phyloP scores from a whole-genome alignment of 30 jellyfish, hydroid and myxozoan species.

The Turritopsis dohrnii region DNA sequence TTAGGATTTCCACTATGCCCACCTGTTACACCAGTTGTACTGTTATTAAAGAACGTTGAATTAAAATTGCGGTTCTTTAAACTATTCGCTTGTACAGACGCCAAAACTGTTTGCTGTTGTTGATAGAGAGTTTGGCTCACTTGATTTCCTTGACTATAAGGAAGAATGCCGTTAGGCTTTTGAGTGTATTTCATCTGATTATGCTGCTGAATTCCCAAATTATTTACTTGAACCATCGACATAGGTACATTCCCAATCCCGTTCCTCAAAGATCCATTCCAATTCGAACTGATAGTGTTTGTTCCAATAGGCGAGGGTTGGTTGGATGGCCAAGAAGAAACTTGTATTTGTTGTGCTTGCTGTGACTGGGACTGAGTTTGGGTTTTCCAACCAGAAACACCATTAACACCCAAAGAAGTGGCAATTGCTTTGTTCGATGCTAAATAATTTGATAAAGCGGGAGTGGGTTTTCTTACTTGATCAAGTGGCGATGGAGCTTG shows the following conservation, averaged over 20 bases:
- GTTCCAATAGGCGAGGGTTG: conserved; percentile 50
- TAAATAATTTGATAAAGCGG: conserved; percentile 85
- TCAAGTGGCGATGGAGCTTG: conserved; percentile 50
- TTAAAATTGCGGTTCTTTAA: conserved; percentile 27
- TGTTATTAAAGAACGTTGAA: conserved; percentile 18
- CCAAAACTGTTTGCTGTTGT: conserved; percentile 32
- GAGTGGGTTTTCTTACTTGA: conserved; percentile 74
- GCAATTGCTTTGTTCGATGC: conserved; percentile 98
- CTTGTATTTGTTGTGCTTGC: conserved; percentile 36
- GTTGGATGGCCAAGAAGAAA: conserved; percentile 89
- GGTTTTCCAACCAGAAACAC: conserved; percentile 29
- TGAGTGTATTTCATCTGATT: conserved; percentile 16
- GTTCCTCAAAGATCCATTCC: conserved; percentile 64
- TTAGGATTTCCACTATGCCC: conserved; percentile 1
- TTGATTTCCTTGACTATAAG: conserved; percentile 22
- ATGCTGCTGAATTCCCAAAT: conserved; percentile 23
- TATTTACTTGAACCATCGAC: conserved; percentile 17
- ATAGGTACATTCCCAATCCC: conserved; percentile 36
- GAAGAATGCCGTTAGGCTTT: conserved; percentile 1
- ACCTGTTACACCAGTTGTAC: conserved; percentile 7
- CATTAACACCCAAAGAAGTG: conserved; percentile 82
- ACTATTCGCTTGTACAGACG: conserved; percentile 35
- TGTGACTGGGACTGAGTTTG: conserved; percentile 12
- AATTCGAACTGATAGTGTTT: conserved; percentile 55
- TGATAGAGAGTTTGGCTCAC: conserved; percentile 12